Base-by-base conservation (phyloP, 2,888 invertebrate genomes). In the Polyommatus icarus region DNA sequence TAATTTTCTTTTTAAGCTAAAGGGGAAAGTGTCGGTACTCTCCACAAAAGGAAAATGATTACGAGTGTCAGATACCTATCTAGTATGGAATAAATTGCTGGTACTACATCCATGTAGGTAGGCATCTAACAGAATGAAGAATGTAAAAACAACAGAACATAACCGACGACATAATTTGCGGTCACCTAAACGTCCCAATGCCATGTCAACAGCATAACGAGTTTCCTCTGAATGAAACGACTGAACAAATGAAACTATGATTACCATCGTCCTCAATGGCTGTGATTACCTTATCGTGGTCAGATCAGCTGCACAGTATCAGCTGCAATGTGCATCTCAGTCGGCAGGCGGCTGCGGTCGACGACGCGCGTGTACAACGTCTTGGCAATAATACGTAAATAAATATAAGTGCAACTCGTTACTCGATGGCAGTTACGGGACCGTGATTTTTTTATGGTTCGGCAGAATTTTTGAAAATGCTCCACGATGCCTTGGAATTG, bases 401-500 rank as follows among this genome's bases (percentile, higher is more conserved):
- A 54, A 24, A 73, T 46, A 18, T 2, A 18, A 75, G 54, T 75
- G 75, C 50, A 75, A 75, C 12, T 67, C 15, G 15, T 24, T 24
- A 24, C 24, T 24, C 24, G 24, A 67, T 32, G 29, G 6, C 15
- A 67, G 67, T 67, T 15, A 15, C 24, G 61, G 29, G 72, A 72
- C 61, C 1, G 75, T 54, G 61, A 24, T 40, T 20, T 18, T 61
- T 67, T 72, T 15, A 40, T 71, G 75, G 54, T 78, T 77, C 71
- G 75, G 76, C 50, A 46, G 76, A 46, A 71, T 78, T 79, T 78
- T 79, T 71, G 72, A 82, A 79, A 83, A 89, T 90, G 88, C 85
- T 81, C 80, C 84, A 88, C 84, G 85, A 93, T 94, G 93, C 92
- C 93, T 87, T 94, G 93, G 93, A 94, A 91, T 84, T 94, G 93